These are phyloP conservation scores for Pedionomus torquatus DNA, from an alignment of 2,113 vertebrate species.

Conservation along the genomic window DNA sequence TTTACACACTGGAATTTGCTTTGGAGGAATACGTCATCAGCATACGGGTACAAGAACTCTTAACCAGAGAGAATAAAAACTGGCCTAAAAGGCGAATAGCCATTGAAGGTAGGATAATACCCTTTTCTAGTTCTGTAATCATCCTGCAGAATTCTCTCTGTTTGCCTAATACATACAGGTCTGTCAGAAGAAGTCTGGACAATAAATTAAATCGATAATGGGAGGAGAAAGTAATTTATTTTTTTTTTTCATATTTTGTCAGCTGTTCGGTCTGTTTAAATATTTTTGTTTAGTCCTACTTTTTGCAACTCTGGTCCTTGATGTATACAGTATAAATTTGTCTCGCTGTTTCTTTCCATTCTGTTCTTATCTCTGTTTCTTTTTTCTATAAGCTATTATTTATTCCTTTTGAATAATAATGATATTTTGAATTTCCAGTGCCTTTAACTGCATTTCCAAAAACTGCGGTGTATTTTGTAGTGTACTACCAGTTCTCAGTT, in stretches of 20 bases:
- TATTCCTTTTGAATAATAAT: not conserved
- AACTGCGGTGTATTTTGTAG: not conserved
- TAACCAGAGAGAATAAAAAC: slow-evolving; percentile 93
- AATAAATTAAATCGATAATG: not conserved
- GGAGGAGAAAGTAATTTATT: not conserved
- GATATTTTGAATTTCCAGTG: not conserved
- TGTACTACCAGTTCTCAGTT: not conserved
- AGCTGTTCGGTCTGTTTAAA: not conserved
- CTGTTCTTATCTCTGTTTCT: not conserved
- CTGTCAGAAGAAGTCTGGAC: not conserved
- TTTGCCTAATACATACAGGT: not conserved
- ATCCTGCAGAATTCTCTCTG: not conserved
- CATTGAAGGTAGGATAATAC: slow-evolving; percentile 86
- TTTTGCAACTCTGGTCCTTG: not conserved
- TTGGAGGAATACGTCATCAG: slow-evolving; percentile 96
- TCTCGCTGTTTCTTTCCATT: not conserved
- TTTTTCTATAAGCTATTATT: not conserved
- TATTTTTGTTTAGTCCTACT: not conserved
- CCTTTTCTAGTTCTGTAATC: not conserved
- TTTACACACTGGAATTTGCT: slow-evolving; percentile 98
- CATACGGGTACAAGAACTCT: slow-evolving; percentile 89
- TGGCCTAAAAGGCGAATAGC: slow-evolving; percentile 97
- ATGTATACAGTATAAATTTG: not conserved
- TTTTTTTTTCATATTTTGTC: not conserved
- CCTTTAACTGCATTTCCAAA: not conserved